Base-by-base conservation (phyloP, 1,140 invertebrate genomes). In the Sycophaga agraensis region DNA sequence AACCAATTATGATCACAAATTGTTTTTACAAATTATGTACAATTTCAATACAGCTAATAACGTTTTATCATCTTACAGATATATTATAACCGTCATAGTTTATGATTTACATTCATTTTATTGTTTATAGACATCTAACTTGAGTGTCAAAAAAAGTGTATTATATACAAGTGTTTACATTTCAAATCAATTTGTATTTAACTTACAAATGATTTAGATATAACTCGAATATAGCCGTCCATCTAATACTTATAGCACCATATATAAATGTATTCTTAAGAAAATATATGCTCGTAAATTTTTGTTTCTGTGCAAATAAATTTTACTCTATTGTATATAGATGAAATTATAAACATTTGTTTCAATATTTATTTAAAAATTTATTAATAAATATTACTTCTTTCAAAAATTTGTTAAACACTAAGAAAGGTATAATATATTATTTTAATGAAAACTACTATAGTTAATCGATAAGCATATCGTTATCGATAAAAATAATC, bases 251-350 rank as follows among this genome's bases (percentile, higher is more conserved):
- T 58, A 6, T 63, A 57, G 54, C 54, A 53, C 48, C 48, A n/a
- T 57, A 54, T 53, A 60, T 57, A 60, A 56, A 58, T 57, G 28
- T 50, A 42, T 61, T 61, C 34, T 59, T 58, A 61, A 57, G 31
- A 61, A 65, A 61, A 61, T 61, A 61, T 45, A 40, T 53, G 31
- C n/a, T 58, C 16, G 14, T 28, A 22, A 16, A 24, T 59, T 17
- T 46, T 11, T 50, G 43, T 22, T 53, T 46, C 28, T 45, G 31
- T 55, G 24, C 24, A 19, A 55, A 65, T 43, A 55, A 26, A 35
- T 45, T 59, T 17, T 28, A 35, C 12, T 57, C 21, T 46, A 55
- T 28, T 60, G 51, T 58, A 48, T n/a, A n/a, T n/a, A n/a, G n/a
- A n/a, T n/a, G n/a, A n/a, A n/a, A n/a, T n/a, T n/a, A n/a, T n/a